Base-by-base conservation (phyloP, 2,888 invertebrate species). In the Zaprionus obscuricornis region DNA sequence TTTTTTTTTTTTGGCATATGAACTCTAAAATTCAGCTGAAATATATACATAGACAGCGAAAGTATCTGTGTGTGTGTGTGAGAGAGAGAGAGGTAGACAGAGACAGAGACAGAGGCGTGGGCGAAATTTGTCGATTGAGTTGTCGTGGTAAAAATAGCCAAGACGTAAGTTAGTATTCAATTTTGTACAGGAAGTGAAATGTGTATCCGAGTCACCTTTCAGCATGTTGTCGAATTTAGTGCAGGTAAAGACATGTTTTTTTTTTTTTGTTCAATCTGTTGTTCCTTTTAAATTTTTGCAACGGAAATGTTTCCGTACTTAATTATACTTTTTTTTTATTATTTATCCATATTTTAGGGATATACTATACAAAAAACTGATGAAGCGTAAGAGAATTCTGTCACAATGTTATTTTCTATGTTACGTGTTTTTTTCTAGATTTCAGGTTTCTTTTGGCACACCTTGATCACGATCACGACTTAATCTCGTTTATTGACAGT, bases 401-500 rank as follows among this genome's bases (percentile, higher is more conserved):
- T n/a, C n/a, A n/a, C n/a, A n/a, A n/a, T n/a, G n/a, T n/a, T n/a
- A n/a, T n/a, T n/a, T n/a, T n/a, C n/a, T n/a, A n/a, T n/a, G n/a
- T n/a, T 40, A 40, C 29, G 26, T 26, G 47, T 24, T 58, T n/a
- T n/a, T n/a, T n/a, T n/a, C n/a, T 43, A 50, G 49, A 26, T 54
- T 51, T 49, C 68, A 40, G 69, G 68, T 69, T 68, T n/a, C n/a
- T n/a, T 56, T 39, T 43, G 51, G 47, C 74, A 43, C 68, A 69
- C 68, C 68, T 69, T 60, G 68, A 40, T 3, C 14, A 16, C 5
- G 46, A 78, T 78, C 77, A 85, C 77, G 81, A 83, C 62, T 56
- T 63, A 78, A 83, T 78, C 84, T 71, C 59, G 59, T 66, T 78
- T 79, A 83, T 85, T 83, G 79, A 66, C 79, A 66, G 55, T 75